Conservation (phyloP, 2,888 invertebrate genomes). For the Theretra japonica region DNA sequence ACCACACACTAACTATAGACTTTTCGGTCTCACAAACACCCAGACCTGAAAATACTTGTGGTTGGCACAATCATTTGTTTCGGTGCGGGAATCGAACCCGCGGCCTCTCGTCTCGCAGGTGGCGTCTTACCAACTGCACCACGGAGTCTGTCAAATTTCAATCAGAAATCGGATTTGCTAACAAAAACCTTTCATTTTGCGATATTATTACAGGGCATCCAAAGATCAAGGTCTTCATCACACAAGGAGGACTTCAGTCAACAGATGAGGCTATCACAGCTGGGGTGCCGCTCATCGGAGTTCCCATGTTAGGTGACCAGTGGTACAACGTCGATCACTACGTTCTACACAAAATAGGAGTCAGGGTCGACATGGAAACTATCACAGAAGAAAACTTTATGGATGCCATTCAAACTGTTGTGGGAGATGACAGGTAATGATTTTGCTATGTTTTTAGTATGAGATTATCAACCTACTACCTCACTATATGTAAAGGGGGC, state of each 20-base stretch:
- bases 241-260: constrained; percentile 73
- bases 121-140: no score
- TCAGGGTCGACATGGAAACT: constrained; percentile 26
- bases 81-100: no score
- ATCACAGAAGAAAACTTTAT: constrained; percentile 26
- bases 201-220: constrained; percentile 60
- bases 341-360: constrained; percentile 25
- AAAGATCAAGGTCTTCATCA: constrained; percentile 72
- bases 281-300: constrained; percentile 63
- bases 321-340: constrained; percentile 57
- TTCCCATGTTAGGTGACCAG: constrained; percentile 71
- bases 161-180: background rate
- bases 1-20: no score
- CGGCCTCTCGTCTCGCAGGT: no score
- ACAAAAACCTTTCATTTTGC: background rate
- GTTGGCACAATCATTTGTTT: no score
- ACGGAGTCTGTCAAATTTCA: no score
- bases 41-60: no score
- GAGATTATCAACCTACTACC: no score
- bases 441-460: background rate
- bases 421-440: constrained; percentile 28
- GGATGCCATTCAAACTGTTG: constrained; percentile 17
- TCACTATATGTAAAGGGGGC: no score
- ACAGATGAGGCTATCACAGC: constrained; percentile 69
- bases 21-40: no score